These are phyloP conservation scores for Danio albolineatus DNA, from an alignment of 2,797 vertebrate species.

Conservation along the genomic window DNA sequence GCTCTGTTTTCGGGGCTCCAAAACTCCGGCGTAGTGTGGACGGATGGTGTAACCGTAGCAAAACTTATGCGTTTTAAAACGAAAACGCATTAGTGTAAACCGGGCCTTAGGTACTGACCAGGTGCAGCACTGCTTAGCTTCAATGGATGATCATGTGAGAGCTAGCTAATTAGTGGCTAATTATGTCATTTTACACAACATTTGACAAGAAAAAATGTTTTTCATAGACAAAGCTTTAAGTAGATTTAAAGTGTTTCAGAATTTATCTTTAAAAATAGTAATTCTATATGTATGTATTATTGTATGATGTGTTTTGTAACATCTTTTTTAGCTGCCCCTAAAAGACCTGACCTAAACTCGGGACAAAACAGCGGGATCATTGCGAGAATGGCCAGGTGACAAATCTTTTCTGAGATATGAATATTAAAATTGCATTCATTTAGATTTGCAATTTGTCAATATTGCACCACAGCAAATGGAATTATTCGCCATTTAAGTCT, in stretches of 20 bases:
- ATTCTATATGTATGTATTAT: neutral
- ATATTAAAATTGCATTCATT: neutral
- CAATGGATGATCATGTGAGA: no score
- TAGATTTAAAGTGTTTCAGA: no score
- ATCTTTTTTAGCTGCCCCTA: conserved; percentile 23
- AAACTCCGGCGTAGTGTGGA: no score
- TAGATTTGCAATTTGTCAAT: neutral
- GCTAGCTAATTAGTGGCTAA: no score
- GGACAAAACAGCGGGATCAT: conserved; percentile 34
- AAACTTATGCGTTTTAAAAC: no score
- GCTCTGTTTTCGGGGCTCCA: no score
- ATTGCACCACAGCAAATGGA: neutral
- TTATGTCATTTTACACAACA: neutral
- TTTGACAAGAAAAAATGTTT: neutral
- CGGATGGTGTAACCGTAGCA: no score
- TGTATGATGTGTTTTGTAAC: conserved; percentile 2
- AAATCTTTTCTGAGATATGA: neutral
- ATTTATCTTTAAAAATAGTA: neutral
- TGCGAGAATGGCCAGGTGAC: conserved; percentile 55
- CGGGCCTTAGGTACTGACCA: no score
- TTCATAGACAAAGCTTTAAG: neutral
- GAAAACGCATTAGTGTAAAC: no score
- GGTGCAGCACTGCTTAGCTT: no score
- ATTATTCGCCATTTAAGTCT: no score
- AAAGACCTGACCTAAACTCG: conserved; percentile 7